These are phyloP conservation scores for Phyllostomus hastatus DNA, from an alignment of 2,113 vertebrate genomes.

Conservation along the genomic window DNA sequence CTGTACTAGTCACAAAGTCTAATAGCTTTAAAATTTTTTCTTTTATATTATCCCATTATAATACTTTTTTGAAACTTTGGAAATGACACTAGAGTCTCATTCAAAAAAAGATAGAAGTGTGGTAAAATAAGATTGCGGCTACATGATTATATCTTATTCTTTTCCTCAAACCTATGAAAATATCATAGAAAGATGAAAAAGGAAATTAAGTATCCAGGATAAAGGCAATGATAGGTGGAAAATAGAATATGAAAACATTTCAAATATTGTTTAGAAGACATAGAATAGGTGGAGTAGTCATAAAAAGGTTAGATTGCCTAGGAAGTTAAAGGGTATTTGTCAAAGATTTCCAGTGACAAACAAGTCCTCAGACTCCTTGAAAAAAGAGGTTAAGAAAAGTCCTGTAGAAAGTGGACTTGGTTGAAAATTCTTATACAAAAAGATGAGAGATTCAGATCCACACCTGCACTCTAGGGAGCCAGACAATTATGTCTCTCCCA, in stretches of 20 bases:
- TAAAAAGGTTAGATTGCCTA: background rate
- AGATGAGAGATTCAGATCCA: background rate
- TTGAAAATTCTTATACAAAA: background rate
- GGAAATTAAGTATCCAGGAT: background rate
- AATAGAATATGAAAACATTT: background rate
- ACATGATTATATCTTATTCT: background rate
- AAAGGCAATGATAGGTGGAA: background rate
- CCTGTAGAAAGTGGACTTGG: background rate
- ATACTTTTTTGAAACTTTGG: background rate
- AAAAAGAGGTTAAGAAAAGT: background rate
- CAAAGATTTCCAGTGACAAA: background rate
- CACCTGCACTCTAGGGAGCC: background rate
- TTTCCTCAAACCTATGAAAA: background rate
- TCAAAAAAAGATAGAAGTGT: background rate
- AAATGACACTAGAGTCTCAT: background rate
- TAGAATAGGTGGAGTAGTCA: background rate
- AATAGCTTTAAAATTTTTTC: background rate
- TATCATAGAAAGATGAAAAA: background rate
- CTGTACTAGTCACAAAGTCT: background rate
- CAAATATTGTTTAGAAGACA: conserved; percentile 9
- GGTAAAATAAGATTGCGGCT: background rate
- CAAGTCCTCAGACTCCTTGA: background rate
- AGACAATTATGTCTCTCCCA: background rate
- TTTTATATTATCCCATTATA: background rate
- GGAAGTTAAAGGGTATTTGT: background rate